phyloP scores from a whole-genome alignment of 2,888 invertebrate genomes.

The Phlogophora meticulosa region DNA sequence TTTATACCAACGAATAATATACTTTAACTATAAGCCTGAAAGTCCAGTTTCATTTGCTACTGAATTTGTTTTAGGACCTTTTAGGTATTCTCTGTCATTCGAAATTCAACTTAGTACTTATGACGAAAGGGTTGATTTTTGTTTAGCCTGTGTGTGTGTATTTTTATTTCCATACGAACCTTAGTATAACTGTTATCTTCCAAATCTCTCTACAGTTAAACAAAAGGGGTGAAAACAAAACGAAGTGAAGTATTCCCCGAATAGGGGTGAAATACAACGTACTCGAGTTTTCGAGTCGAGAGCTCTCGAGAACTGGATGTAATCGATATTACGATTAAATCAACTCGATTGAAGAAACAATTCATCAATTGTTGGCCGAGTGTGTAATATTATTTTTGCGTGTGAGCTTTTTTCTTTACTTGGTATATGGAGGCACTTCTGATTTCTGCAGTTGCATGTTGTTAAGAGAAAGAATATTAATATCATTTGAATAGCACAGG shows the following conservation, averaged over 20 bases:
- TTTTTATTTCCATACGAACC: constrained; percentile 16
- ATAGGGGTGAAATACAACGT: constrained; percentile 43
- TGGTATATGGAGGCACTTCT: constrained; percentile 37
- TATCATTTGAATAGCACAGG: constrained; percentile 16
- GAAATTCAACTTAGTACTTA: neutral
- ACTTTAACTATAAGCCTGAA: accelerated
- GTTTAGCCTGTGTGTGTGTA: neutral
- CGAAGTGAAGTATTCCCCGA: constrained; percentile 28
- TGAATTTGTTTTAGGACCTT: constrained; percentile 8
- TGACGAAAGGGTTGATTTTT: neutral
- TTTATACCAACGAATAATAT: neutral
- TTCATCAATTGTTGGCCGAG: constrained; percentile 42
- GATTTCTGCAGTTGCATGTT: constrained; percentile 17
- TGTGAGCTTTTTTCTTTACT: constrained; percentile 51
- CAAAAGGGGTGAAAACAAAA: constrained; percentile 61
- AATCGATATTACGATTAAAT: constrained; percentile 83
- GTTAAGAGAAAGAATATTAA: constrained; percentile 19
- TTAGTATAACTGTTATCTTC: constrained; percentile 54
- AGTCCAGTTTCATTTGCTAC: neutral
- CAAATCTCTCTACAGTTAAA: constrained; percentile 50
- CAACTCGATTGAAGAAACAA: constrained; percentile 56
- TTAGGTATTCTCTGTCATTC: neutral
- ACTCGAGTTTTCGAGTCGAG: constrained; percentile 69
- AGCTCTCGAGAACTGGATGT: constrained; percentile 71
- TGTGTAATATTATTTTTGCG: constrained; percentile 50